Evolutionary conservation across 2,888 invertebrate genomes (phyloP).

Genomic region (Ornithoptera alexandrae): DNA sequence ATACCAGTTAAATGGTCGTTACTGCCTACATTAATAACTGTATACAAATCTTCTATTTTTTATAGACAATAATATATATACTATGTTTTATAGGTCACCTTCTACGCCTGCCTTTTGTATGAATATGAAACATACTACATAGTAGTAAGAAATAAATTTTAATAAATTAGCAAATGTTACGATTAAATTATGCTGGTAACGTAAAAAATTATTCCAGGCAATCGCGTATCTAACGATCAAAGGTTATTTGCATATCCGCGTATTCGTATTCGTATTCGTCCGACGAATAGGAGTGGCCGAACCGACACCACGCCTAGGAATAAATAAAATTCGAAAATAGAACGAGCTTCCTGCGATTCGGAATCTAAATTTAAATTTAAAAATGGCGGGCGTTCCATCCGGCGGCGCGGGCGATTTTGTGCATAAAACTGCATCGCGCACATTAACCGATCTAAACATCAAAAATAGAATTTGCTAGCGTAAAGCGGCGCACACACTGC

Average conservation of each 20-base stretch:
- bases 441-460: constrained; percentile 76
- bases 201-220: constrained; percentile 26
- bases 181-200: constrained; percentile 12
- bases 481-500: constrained; percentile 46
- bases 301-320: constrained; percentile 61
- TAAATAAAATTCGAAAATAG: constrained; percentile 72
- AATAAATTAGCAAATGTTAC: constrained; percentile 2
- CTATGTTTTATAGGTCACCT: too few relatives aligned
- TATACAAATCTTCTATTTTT: too few relatives aligned
- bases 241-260: constrained; percentile 26
- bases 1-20: too few relatives aligned
- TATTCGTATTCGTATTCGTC: constrained; percentile 30
- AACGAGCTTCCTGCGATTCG: constrained; percentile 68
- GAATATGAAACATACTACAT: too few relatives aligned
- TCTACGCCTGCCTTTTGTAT: too few relatives aligned
- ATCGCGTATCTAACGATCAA: constrained; percentile 27
- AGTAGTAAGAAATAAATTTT: background rate
- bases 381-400: constrained; percentile 59
- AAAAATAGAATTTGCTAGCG: constrained; percentile 73
- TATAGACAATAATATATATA: too few relatives aligned
- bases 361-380: constrained; percentile 70
- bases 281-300: constrained; percentile 50
- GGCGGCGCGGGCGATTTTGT: constrained; percentile 65
- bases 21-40: too few relatives aligned
- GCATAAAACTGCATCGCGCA: constrained; percentile 76